A percentile compares a stretch with the other conserved stretches of the same genome.
These are phyloP conservation scores for Omphaloscelis lunosa DNA, from an alignment of 2,888 invertebrate genomes.

Conservation along the genomic window DNA sequence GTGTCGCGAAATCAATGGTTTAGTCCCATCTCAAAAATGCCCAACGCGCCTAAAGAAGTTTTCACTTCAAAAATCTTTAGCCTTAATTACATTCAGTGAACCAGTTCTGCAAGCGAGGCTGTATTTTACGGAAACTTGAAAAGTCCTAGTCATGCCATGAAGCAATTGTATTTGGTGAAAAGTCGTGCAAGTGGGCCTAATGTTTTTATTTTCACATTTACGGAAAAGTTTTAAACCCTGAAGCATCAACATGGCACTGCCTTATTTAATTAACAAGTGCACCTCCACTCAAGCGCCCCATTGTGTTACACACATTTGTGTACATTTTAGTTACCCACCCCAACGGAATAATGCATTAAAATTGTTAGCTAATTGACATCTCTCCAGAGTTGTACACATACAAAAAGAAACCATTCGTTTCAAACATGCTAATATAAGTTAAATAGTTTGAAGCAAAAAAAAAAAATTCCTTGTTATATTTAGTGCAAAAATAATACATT, in stretches of 20 bases:
- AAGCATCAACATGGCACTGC: not conserved
- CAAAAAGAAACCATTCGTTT: not conserved
- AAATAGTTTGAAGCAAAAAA: too few species aligned
- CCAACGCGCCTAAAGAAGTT: too few species aligned
- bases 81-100: not conserved
- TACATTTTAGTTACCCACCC: not conserved
- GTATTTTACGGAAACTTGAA: not conserved
- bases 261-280: not conserved
- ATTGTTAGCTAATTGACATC: not conserved
- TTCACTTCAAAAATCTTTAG: not conserved
- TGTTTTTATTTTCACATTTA: constrained; percentile 14
- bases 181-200: not conserved
- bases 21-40: too few species aligned
- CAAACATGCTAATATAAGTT: not conserved
- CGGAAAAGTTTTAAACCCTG: not conserved
- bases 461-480: too few species aligned
- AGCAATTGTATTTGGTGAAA: constrained; percentile 5
- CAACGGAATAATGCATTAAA: not conserved
- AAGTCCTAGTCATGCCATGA: not conserved
- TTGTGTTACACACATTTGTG: not conserved
- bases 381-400: not conserved
- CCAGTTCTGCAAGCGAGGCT: not conserved
- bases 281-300: not conserved
- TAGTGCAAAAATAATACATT: too few species aligned
- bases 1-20: too few species aligned